Percentiles rank a stretch among this genome's conserved stretches.
Evolutionary conservation across 2,113 vertebrate species (phyloP).

Genomic region (Antechinus stuartii): DNA sequence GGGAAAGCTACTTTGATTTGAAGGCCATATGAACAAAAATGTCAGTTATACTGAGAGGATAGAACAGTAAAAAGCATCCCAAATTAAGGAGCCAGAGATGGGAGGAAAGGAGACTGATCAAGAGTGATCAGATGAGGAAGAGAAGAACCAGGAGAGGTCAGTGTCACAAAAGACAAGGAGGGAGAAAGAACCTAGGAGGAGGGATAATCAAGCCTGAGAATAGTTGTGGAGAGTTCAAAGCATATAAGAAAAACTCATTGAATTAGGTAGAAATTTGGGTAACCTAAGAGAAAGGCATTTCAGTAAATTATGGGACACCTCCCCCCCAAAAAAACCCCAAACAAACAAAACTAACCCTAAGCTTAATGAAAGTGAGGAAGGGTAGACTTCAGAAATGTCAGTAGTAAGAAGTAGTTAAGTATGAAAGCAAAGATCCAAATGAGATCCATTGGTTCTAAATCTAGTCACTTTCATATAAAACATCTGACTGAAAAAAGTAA

Average conservation of each 20-base stretch:
- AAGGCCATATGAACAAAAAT: background rate
- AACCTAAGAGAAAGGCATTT: background rate
- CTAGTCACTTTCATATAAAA: background rate
- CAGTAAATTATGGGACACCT: background rate
- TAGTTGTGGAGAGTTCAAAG: background rate
- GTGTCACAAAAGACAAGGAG: background rate
- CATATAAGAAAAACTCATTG: background rate
- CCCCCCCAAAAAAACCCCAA: background rate
- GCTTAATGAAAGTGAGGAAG: background rate
- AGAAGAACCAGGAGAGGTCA: background rate
- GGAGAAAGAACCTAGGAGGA: background rate
- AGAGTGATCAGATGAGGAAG: background rate
- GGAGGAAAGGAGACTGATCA: background rate
- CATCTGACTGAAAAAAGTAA: constrained; percentile 67
- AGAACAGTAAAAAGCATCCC: background rate
- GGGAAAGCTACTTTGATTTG: background rate
- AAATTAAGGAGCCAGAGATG: background rate
- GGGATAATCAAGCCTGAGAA: background rate
- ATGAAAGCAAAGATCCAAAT: background rate
- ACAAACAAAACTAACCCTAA: background rate
- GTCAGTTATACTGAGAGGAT: background rate
- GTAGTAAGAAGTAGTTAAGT: background rate
- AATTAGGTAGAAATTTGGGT: background rate
- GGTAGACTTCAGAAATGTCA: background rate
- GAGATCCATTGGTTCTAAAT: background rate